Evolutionary conservation across 1,140 invertebrate species (phyloP).

Genomic region (Nilaparvata lugens): DNA sequence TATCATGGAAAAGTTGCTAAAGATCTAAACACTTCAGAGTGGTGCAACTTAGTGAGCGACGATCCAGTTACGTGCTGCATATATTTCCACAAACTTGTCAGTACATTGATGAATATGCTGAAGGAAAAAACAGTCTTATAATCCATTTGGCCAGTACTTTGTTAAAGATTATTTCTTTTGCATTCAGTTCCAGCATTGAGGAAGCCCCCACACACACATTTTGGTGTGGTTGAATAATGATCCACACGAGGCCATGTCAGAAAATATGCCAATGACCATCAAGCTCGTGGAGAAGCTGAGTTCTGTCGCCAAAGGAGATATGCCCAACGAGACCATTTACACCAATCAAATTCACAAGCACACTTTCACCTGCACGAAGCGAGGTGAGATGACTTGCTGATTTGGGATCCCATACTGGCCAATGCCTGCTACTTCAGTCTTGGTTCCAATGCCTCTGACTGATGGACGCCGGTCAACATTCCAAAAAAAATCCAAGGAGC

Average conservation of each 20-base stretch:
- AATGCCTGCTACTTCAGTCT: slow-evolving; percentile 25
- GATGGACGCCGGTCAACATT: slow-evolving; percentile 27
- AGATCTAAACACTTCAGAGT: not conserved
- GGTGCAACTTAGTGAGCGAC: slow-evolving; percentile 1
- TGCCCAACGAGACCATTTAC: slow-evolving; percentile 23
- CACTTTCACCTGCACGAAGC: slow-evolving; percentile 32
- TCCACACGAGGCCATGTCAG: slow-evolving; percentile 28
- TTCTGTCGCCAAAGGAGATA: slow-evolving; percentile 27
- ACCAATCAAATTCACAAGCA: slow-evolving; percentile 34
- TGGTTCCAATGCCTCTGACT: slow-evolving; percentile 29
- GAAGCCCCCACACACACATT: slow-evolving; percentile 32
- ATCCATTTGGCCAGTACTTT: slow-evolving; percentile 27
- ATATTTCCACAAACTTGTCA: slow-evolving; percentile 11
- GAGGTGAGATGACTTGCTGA: slow-evolving; percentile 30
- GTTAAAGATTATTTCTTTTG: slow-evolving; percentile 29
- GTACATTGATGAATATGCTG: slow-evolving; percentile 4
- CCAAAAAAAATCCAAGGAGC: slow-evolving; percentile 29
- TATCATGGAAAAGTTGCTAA: not conserved
- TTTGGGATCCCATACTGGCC: slow-evolving; percentile 27
- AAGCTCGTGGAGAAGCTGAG: slow-evolving; percentile 29
- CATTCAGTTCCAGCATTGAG: slow-evolving; percentile 35
- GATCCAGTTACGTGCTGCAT: slow-evolving; percentile 10
- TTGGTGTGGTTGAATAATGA: slow-evolving; percentile 31
- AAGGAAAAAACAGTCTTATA: slow-evolving; percentile 15
- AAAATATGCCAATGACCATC: slow-evolving; percentile 30